Evolutionary conservation across 2,113 vertebrate species (phyloP), one percentile per base, ranked within the genome.

Genomic region (Morone chrysops): DNA sequence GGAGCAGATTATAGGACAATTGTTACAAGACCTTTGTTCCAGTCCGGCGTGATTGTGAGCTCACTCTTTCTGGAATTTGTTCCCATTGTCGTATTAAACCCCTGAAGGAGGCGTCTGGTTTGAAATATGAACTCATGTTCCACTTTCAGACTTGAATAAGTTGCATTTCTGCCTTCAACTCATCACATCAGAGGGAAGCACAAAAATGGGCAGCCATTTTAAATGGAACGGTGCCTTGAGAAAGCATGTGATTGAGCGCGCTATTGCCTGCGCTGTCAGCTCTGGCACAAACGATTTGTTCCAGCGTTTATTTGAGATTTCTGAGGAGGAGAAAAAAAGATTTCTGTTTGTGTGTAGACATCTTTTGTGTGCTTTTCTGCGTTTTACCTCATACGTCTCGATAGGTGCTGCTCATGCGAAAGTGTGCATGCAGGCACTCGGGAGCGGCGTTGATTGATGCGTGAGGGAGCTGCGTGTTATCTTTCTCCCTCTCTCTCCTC

Each of bases 121-220:
- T 68, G 62, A 85, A 86, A 73, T 71, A 45, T 85, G 70, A 84
- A 73, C 60, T 84, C 61, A 22, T 83, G 87, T 79, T 90, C 78
- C 82, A 86, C 62, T 89, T 89, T 78, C 75, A 63, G 70, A 85
- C 65, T 38, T 75, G 75, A 85, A 87, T 41, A 81, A 62, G 66
- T 87, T 82, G 70, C 22, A 65, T 70, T 78, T 70, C 72, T 83
- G 63, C 82, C 75, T 83, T 71, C 59, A 61, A 78, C 75, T 81
- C 82, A n/a, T 89, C 85, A 83, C 73, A 69, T 89, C 80, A 82
- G 66, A 54, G 80, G 13, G 68, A 76, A 11, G 51, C 47, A 17
- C 18, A 60, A 40, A 88, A 84, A 70, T 38, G 69, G 68, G 78
- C 76, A 81, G 88, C 86, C 85, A 86, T 91, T 89, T 92, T 88